Evolutionary conservation across 2,888 invertebrate genomes (phyloP).

Genomic region (Sericinus montela): DNA sequence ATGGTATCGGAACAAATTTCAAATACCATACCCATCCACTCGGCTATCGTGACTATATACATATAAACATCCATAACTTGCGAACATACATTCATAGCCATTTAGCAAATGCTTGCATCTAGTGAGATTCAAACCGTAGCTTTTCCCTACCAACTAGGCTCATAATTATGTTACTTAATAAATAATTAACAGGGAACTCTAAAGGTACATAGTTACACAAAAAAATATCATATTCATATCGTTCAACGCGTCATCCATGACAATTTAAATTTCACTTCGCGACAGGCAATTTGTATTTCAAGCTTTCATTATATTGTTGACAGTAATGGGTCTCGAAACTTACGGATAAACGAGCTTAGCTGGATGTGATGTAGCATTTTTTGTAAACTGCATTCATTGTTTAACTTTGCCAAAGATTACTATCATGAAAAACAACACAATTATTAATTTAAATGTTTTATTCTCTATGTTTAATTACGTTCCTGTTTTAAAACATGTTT

Average conservation of each 20-base stretch:
- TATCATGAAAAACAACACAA: neutral
- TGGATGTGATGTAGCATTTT: neutral
- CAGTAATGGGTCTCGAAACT: slow-evolving; percentile 37
- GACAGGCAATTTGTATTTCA: slow-evolving; percentile 12
- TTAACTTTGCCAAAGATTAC: neutral
- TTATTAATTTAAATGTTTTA: slow-evolving; percentile 11
- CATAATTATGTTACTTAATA: too few species aligned
- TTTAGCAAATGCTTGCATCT: too few species aligned
- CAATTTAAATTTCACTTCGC: neutral
- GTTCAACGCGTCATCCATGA: neutral
- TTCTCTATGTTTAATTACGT: slow-evolving; percentile 29
- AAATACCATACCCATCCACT: too few species aligned
- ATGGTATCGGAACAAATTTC: too few species aligned
- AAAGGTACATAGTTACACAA: too few species aligned
- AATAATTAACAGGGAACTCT: too few species aligned
- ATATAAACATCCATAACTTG: too few species aligned
- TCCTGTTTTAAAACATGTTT: slow-evolving; percentile 40
- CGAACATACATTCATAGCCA: too few species aligned
- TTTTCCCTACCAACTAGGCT: too few species aligned
- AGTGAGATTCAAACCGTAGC: too few species aligned
- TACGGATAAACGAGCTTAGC: neutral
- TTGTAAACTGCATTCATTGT: neutral
- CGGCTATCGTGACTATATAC: too few species aligned
- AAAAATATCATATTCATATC: too few species aligned
- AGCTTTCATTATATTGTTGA: slow-evolving; percentile 35